Percentiles rank a stretch among this genome's conserved stretches.
phyloP scores from a whole-genome alignment of 2,797 vertebrate species.

The Lithobates pipiens region DNA sequence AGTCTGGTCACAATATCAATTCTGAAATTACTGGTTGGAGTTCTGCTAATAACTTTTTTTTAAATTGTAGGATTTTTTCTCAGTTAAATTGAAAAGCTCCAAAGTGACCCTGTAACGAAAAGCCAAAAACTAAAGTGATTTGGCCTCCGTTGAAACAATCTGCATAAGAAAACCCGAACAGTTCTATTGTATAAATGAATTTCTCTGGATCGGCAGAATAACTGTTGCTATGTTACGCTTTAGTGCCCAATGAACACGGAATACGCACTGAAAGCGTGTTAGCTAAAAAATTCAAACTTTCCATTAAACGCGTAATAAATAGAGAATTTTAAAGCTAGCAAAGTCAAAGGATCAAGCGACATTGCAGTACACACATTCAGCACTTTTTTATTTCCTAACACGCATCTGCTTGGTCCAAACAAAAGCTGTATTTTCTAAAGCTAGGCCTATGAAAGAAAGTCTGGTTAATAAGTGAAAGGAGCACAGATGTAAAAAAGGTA shows the following conservation, averaged over 20 bases:
- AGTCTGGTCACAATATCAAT: no score
- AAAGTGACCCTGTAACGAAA: no score
- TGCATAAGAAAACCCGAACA: neutral
- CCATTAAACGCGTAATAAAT: conserved; percentile 12
- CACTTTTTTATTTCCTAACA: neutral
- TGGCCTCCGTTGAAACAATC: neutral
- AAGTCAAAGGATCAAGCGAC: conserved; percentile 14
- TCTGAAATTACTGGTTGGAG: no score
- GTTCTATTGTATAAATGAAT: conserved; percentile 15
- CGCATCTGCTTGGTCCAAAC: neutral
- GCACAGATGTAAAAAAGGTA: no score
- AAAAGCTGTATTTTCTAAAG: neutral
- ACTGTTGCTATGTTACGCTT: conserved; percentile 3
- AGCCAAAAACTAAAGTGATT: neutral
- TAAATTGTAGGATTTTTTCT: no score
- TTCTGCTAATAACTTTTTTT: no score
- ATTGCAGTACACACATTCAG: conserved; percentile 9
- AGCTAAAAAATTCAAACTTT: neutral
- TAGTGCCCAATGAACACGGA: conserved; percentile 2
- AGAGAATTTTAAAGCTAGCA: conserved; percentile 17
- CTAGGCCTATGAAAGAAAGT: no score
- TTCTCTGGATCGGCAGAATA: conserved; percentile 22
- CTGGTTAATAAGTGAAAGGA: no score
- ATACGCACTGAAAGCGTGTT: neutral
- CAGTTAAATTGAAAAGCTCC: no score